These are phyloP conservation scores for Cloeon dipterum DNA, from an alignment of 2,888 invertebrate genomes.

Conservation along the genomic window DNA sequence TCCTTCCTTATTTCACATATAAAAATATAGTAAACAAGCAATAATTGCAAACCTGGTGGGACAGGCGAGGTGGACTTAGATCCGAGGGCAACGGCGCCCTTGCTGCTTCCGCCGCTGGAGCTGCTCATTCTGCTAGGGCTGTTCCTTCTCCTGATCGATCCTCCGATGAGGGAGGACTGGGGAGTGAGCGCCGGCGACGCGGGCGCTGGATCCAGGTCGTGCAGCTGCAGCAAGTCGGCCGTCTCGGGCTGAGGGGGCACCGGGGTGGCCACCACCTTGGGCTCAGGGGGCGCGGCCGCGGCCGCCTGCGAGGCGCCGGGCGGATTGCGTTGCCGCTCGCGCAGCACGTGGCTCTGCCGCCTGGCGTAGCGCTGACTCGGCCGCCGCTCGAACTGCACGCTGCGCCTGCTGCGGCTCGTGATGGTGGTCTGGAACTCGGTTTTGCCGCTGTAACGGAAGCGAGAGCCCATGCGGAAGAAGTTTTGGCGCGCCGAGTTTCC, in stretches of 20 bases:
- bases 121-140: slow-evolving; percentile 1
- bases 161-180: background rate
- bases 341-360: slow-evolving; percentile 67
- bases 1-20: too few relatives aligned
- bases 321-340: slow-evolving; percentile 45
- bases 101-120: background rate
- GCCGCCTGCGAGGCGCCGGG: background rate
- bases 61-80: background rate
- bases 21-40: background rate
- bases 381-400: slow-evolving; percentile 87
- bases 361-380: slow-evolving; percentile 93
- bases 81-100: background rate
- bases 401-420: slow-evolving; percentile 68
- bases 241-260: background rate
- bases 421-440: slow-evolving; percentile 96
- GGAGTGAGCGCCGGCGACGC: background rate
- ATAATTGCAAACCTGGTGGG: background rate
- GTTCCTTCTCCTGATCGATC: background rate
- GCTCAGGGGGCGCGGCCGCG: background rate
- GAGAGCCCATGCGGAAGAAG: slow-evolving; percentile 96
- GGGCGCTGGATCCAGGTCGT: background rate
- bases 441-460: slow-evolving; percentile 86
- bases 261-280: background rate
- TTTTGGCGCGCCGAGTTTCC: slow-evolving; percentile 76
- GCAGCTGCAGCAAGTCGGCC: background rate